Percentiles rank a stretch among this genome's conserved stretches.
Conservation (phyloP, 2,113 vertebrate species). For the human region DNA sequence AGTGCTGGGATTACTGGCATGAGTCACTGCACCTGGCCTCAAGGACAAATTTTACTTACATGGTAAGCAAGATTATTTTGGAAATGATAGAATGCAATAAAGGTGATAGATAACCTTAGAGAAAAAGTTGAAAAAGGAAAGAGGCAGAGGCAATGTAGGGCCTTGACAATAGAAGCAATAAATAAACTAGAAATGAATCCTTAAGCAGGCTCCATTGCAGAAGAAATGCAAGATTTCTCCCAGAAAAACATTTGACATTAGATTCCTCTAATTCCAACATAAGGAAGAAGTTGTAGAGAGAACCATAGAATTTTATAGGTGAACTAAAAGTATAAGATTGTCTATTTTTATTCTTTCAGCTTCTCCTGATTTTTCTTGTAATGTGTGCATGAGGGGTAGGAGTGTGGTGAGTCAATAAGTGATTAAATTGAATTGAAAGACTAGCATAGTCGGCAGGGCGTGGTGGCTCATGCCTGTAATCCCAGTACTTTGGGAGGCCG, state of each 20-base stretch:
- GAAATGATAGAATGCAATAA: not conserved
- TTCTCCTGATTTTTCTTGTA: not conserved
- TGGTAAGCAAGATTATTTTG: not conserved
- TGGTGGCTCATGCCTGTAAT: too few species aligned
- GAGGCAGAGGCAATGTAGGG: not conserved
- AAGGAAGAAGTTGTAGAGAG: not conserved
- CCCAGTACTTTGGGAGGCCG: too few species aligned
- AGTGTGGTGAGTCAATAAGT: not conserved
- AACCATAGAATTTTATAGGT: not conserved
- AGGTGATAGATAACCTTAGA: not conserved
- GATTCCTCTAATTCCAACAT: not conserved
- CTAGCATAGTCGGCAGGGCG: too few species aligned
- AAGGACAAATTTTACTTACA: not conserved
- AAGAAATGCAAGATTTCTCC: not conserved
- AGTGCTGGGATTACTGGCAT: too few species aligned
- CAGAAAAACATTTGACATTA: not conserved
- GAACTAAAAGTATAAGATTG: not conserved
- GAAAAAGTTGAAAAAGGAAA: not conserved
- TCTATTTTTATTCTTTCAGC: not conserved
- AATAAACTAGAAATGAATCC: not conserved
- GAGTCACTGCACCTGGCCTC: not conserved
- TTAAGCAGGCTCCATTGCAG: not conserved
- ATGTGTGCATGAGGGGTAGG: not conserved
- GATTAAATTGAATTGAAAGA: not conserved
- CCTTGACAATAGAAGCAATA: not conserved